Conservation (phyloP, 1,140 invertebrate genomes). For the fruit fly (Drosophila melanogaster) region Release_6_plus_ISO1_MT NT_033779.5:3889001-3889500, state of each 20-base stretch:
- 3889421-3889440: conserved; percentile 38
- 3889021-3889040: conserved; percentile 36
- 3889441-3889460: conserved; percentile 2
- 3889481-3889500: conserved; percentile 45
- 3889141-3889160: too few relatives aligned
- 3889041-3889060: conserved; percentile 15
- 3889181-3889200: too few relatives aligned
- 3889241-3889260: too few relatives aligned
- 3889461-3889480: conserved; percentile 28
- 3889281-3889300: too few relatives aligned
- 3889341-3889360: neutral
- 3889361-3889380: conserved; percentile 2
- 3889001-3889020: conserved; percentile 51
- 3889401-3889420: neutral
- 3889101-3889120: too few relatives aligned
- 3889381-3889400: conserved; percentile 13
- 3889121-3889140: too few relatives aligned
- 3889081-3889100: neutral
- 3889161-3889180: too few relatives aligned
- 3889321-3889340: neutral
- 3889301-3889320: neutral
- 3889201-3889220: too few relatives aligned
- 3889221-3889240: too few relatives aligned
- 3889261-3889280: too few relatives aligned
- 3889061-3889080: neutral